A percentile compares a stretch with the other conserved stretches of the same genome.
Conservation (phyloP, 2,888 invertebrate species). For the Dryobotodes eremita region DNA sequence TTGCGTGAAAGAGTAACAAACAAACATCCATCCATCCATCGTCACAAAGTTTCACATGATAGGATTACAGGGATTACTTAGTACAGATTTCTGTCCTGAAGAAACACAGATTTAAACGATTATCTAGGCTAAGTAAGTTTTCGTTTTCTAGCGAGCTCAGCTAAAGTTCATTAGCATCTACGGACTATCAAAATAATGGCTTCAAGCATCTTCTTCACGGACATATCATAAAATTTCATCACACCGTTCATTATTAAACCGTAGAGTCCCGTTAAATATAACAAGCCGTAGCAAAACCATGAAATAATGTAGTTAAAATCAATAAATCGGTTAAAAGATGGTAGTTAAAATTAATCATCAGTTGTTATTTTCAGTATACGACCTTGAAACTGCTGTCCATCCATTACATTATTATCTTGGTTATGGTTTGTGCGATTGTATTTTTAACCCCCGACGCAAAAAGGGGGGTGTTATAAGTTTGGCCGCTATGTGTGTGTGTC, state of each 20-base stretch:
- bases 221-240: conserved; percentile 20
- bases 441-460: too few species aligned
- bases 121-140: neutral
- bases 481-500: too few species aligned
- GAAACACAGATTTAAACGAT: neutral
- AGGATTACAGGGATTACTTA: too few species aligned
- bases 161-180: conserved; percentile 7
- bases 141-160: conserved; percentile 2
- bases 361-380: conserved; percentile 9
- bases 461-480: too few species aligned
- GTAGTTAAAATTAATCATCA: conserved; percentile 35
- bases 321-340: conserved; percentile 40
- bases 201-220: conserved; percentile 31
- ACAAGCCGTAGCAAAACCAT: conserved; percentile 46
- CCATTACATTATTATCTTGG: neutral
- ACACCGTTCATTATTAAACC: conserved; percentile 22
- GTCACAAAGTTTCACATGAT: too few species aligned
- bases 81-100: neutral
- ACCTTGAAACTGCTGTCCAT: conserved; percentile 23
- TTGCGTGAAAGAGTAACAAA: too few species aligned
- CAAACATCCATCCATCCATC: too few species aligned
- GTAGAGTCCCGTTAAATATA: conserved; percentile 38
- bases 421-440: neutral
- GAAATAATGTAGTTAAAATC: conserved; percentile 51
- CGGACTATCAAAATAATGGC: conserved; percentile 27